Base-by-base conservation (phyloP, 1,140 invertebrate species). In the Centruroides sculpturatus region DNA sequence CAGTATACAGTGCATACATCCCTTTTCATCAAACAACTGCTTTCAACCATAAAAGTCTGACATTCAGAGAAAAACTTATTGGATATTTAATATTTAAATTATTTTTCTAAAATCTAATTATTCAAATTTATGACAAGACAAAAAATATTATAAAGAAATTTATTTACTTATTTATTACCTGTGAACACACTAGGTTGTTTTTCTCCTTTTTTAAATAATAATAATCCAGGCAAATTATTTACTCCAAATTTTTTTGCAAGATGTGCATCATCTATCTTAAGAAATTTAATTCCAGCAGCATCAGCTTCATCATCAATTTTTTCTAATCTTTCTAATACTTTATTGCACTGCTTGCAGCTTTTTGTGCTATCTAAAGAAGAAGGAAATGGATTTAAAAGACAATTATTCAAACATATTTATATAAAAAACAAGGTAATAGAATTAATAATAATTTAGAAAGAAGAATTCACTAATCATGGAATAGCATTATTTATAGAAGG, bases 331-430 rank as follows among this genome's bases (percentile, higher is more conserved):
- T 81, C 77, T 63, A 95, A 75, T 6, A 94, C 91, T 72, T 85
- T 82, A 58, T 85, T 84, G 73, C 92, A 95, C 72, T 92, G 89
- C 75, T 94, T 92, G 76, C 90, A 94, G 74, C 92, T 89, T 12
- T 63, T 66, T 78, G 87, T 86, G 78, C 87, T 90, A 77, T 92
- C 89, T 92, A 75, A 76, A 41, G 5, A 23, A 41, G 41, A 41
- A 41, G 0, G 8, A 3, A 41, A 41, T 41, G 5, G 41, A 41
- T 41, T 41, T 41, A 41, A 23, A 23, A 23, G 23, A 23, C 23
- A 23, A 23, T 23, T 23, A 23, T 23, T 23, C 23, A 23, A 23
- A 23, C 23, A 23, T 23, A 23, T 23, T 23, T 23, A 23, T 23
- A 23, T 23, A 23, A 23, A 23, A 23, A 23, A n/a, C n/a, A n/a